Evolutionary conservation across 1,140 invertebrate genomes (phyloP).

Genomic region (Bombus sibiricus): DNA sequence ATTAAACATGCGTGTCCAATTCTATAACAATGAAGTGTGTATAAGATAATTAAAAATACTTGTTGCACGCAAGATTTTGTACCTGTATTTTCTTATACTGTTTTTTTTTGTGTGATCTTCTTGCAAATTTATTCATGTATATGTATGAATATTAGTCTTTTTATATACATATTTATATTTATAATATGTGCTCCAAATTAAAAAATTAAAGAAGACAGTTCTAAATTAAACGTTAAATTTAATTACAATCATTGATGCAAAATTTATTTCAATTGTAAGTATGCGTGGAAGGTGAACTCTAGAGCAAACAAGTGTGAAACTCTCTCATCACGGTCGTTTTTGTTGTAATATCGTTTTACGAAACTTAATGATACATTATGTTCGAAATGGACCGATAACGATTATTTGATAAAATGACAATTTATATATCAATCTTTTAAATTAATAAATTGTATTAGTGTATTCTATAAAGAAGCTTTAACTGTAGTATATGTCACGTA

Average conservation of each 20-base stretch:
- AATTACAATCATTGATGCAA: neutral
- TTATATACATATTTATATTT: neutral
- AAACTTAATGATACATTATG: neutral
- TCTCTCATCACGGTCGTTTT: neutral
- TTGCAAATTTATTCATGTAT: neutral
- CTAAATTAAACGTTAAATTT: neutral
- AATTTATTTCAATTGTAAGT: too few species aligned
- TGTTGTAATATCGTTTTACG: neutral
- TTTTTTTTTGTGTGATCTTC: neutral
- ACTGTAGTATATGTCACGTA: neutral
- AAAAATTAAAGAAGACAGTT: neutral
- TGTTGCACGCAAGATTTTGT: neutral
- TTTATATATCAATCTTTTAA: neutral
- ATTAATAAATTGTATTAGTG: neutral
- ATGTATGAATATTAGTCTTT: neutral
- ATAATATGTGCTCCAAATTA: conserved; percentile 3
- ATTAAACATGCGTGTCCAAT: conserved; percentile 1
- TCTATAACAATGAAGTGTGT: conserved; percentile 12
- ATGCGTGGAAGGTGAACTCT: neutral
- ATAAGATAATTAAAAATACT: neutral
- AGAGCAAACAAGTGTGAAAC: too few species aligned
- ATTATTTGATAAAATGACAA: neutral
- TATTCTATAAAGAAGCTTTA: neutral
- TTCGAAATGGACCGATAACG: neutral
- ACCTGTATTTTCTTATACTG: neutral